phyloP scores from a whole-genome alignment of 2,797 vertebrate species.

The Podarcis siculus region DNA sequence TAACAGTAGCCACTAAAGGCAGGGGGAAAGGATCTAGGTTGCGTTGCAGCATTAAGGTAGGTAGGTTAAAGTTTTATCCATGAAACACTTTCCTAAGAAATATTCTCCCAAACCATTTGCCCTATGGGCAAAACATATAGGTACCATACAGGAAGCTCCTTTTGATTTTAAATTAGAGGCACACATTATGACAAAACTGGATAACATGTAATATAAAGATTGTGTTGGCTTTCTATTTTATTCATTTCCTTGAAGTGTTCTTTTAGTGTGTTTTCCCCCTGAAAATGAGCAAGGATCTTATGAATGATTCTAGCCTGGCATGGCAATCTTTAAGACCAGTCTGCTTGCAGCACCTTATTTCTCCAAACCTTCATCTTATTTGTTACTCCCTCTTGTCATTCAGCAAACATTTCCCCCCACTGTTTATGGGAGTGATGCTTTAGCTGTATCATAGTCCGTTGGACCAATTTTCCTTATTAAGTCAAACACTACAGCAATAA shows the following conservation, averaged over 20 bases:
- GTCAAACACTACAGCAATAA: constrained; percentile 36
- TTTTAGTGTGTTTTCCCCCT: constrained; percentile 16
- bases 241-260: constrained; percentile 27
- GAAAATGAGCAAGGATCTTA: constrained; percentile 37
- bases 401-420: constrained; percentile 13
- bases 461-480: constrained; percentile 50
- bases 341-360: constrained; percentile 34
- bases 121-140: too few species aligned
- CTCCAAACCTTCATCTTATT: constrained; percentile 32
- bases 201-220: background rate
- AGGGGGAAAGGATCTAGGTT: background rate
- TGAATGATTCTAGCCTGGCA: constrained; percentile 7
- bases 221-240: background rate
- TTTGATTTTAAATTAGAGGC: background rate
- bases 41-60: background rate
- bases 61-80: background rate
- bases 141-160: background rate
- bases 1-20: background rate
- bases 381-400: constrained; percentile 52
- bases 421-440: constrained; percentile 24
- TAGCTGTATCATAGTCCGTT: constrained; percentile 40
- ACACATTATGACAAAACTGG: background rate
- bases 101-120: background rate
- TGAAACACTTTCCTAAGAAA: background rate
- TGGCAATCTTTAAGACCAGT: constrained; percentile 47